phyloP scores from a whole-genome alignment of 2,797 vertebrate species.

The Pseudotriccus pelzelni region DNA sequence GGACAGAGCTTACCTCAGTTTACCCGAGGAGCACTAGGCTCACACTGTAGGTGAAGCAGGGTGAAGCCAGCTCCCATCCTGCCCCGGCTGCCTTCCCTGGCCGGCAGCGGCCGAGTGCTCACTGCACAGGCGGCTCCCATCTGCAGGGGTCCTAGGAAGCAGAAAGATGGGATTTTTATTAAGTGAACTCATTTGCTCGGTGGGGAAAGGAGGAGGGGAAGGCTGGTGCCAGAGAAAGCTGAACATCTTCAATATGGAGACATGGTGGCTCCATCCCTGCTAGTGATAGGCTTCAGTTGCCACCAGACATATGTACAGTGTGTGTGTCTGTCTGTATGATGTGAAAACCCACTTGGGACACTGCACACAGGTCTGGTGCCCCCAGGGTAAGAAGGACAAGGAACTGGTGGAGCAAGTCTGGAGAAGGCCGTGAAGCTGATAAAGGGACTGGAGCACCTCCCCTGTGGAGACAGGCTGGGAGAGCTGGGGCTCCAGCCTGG shows the following conservation, averaged over 20 bases:
- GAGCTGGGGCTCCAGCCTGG: background rate
- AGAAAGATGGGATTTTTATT: background rate
- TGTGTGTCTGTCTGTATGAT: background rate
- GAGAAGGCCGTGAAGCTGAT: background rate
- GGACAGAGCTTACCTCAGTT: background rate
- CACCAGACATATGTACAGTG: background rate
- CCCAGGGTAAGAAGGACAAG: rapidly evolving
- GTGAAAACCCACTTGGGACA: background rate
- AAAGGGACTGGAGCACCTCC: background rate
- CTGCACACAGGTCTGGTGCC: background rate
- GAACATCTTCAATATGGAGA: background rate
- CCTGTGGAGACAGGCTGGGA: background rate
- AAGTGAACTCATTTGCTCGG: background rate
- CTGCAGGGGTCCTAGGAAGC: background rate
- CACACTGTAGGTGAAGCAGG: background rate
- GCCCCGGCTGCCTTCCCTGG: background rate
- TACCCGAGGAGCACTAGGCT: background rate
- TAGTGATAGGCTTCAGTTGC: background rate
- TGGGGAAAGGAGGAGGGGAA: background rate
- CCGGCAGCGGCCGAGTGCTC: background rate
- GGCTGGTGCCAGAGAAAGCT: background rate
- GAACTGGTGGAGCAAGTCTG: background rate
- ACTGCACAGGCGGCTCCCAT: background rate
- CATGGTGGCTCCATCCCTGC: background rate
- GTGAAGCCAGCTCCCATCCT: background rate